Conservation (phyloP, 2,888 invertebrate genomes). For the Celastrina argiolus region DNA sequence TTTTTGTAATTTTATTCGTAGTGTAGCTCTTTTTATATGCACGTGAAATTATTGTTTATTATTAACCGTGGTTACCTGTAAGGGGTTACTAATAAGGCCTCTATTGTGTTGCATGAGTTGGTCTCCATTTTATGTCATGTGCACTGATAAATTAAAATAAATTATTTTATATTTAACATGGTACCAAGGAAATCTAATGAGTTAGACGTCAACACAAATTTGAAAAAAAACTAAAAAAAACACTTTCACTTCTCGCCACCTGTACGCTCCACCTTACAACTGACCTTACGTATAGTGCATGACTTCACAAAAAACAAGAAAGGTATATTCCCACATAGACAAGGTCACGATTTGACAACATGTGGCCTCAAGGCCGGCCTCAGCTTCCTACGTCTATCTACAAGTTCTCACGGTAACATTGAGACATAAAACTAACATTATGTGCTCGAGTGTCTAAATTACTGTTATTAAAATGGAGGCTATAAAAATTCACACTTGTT, state of each 20-base stretch:
- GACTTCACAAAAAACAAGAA: constrained; percentile 54
- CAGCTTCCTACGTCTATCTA: constrained; percentile 37
- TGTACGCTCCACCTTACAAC: constrained; percentile 18
- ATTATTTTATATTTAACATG: no score
- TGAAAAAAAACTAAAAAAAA: background rate
- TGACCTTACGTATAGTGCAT: constrained; percentile 54
- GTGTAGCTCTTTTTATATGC: no score
- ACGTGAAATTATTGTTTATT: no score
- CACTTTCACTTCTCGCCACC: background rate
- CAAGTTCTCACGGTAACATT: constrained; percentile 16
- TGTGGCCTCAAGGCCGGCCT: constrained; percentile 66
- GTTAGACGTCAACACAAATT: no score
- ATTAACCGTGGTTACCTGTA: no score
- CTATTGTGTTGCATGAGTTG: no score
- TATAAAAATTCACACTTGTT: background rate
- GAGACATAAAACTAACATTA: constrained; percentile 11
- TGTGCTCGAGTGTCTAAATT: constrained; percentile 4
- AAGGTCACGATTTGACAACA: constrained; percentile 68
- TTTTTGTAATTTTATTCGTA: no score
- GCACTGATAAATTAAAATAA: no score
- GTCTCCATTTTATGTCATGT: no score
- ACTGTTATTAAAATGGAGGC: constrained; percentile 6
- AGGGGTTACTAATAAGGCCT: no score
- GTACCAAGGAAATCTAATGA: no score
- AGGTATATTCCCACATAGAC: constrained; percentile 68